Percentiles rank a stretch among this genome's conserved stretches.
Evolutionary conservation across 2,888 invertebrate species (phyloP).

Genomic region (Perdita meconis): DNA sequence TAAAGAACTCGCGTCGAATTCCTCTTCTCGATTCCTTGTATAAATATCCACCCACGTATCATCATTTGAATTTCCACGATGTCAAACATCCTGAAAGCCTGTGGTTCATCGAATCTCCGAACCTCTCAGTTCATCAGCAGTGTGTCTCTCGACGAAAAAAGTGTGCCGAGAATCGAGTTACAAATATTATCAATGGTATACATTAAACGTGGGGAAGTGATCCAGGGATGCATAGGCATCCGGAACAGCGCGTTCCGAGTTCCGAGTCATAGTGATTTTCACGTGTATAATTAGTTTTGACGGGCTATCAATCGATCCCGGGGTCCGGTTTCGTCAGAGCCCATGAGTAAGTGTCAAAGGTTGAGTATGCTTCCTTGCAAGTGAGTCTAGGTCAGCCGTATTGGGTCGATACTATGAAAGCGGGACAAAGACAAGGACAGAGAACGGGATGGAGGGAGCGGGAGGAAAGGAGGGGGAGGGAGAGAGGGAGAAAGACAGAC

Average conservation of each 20-base stretch:
- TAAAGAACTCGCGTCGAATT: constrained; percentile 6
- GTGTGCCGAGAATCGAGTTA: no score
- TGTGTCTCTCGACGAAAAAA: no score
- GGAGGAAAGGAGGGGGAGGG: constrained; percentile 5
- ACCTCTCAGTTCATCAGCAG: no score
- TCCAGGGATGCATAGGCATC: not conserved
- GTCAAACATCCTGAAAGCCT: not conserved
- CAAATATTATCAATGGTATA: no score
- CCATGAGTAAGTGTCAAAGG: constrained; percentile 66
- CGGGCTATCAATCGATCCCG: constrained; percentile 59
- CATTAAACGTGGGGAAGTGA: no score
- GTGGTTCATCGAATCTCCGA: not conserved
- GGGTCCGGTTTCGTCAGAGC: constrained; percentile 56
- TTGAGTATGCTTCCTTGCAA: constrained; percentile 72
- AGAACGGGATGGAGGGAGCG: no score
- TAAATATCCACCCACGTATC: constrained; percentile 21
- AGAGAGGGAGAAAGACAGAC: constrained; percentile 6
- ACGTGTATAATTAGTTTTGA: constrained; percentile 68
- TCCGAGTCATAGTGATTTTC: constrained; percentile 33
- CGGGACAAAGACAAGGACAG: constrained; percentile 70
- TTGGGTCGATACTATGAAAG: constrained; percentile 73
- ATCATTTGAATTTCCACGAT: not conserved
- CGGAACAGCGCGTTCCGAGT: not conserved
- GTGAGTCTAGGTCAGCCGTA: constrained; percentile 73
- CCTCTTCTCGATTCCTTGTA: constrained; percentile 14